Evolutionary conservation across 2,113 vertebrate genomes (phyloP), one percentile per base, ranked within the genome.

Genomic region (Macaca nemestrina): DNA sequence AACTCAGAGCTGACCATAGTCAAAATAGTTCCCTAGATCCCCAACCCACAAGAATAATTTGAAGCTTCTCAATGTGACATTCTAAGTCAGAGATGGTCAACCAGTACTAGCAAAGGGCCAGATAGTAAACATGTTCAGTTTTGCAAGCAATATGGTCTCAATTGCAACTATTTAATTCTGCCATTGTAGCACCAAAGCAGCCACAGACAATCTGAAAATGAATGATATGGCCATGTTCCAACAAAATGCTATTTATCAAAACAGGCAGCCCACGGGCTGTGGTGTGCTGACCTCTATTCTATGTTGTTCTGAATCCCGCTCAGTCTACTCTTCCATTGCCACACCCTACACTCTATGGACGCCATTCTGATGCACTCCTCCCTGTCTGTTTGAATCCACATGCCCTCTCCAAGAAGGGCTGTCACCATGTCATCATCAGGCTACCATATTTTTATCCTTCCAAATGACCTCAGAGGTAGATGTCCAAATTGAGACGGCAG

Each of bases 331-430:
- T 17, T 27, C 12, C 5, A 6, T 61, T 14, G 2, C 40, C 4
- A 10, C 25, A 2, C 13, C 55, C 55, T 13, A 43, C 35, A 23
- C 87, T 80, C 52, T 67, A 5, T 32, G 4, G 0, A 11, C 35
- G 20, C 57, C 4, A 11, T 13, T 22, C 11, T 17, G 22, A 57
- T 3, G 9, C 11, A 9, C 11, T 23, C 20, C 38, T 89, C 32
- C 1, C 30, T 45, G n/a, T 18, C 25, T 38, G 9, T 14, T 7
- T 14, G 79, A 10, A 5, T 12, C 27, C 8, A 16, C 0, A 0
- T 40, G 22, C 20, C 25, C 35, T 73, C 43, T 85, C 27, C 50
- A 64, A 17, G 61, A 50, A 79, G 5, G 10, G 35, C 25, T 10
- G 6, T 18, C 13, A 48, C 27, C 43, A 7, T 2, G 25, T 50